Percentiles rank a stretch among this genome's conserved stretches.
Conservation (phyloP, 2,888 invertebrate species). For the Eilema caniola region DNA sequence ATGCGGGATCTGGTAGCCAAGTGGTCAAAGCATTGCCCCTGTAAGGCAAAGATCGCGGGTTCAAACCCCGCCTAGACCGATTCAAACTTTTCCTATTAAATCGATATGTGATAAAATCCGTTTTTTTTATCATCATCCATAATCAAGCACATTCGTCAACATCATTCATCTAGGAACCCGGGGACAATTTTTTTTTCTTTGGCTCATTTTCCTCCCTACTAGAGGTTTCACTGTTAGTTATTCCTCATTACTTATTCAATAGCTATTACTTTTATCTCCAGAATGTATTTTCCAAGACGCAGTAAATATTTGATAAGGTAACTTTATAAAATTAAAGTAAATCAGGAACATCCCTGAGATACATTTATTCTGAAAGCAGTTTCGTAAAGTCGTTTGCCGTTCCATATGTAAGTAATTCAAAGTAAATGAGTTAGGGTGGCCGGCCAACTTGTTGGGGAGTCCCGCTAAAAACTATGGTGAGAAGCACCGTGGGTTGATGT, state of each 20-base stretch:
- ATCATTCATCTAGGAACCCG: no score
- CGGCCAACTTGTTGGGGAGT: conserved; percentile 28
- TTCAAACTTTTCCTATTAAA: no score
- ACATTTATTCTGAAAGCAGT: conserved; percentile 52
- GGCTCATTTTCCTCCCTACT: no score
- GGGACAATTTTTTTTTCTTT: no score
- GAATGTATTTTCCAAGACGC: not conserved
- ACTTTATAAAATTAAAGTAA: conserved; percentile 11
- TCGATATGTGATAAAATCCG: no score
- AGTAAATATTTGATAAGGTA: not conserved
- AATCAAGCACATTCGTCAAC: no score
- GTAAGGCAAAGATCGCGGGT: no score
- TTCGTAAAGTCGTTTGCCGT: conserved; percentile 46
- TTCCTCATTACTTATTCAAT: not conserved
- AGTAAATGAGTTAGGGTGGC: conserved; percentile 44
- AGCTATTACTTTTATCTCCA: not conserved
- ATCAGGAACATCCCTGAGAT: conserved; percentile 35
- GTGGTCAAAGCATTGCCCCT: no score
- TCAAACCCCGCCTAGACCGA: no score
- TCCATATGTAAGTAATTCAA: conserved; percentile 53
- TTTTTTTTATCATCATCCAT: no score
- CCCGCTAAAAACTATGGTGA: conserved; percentile 40
- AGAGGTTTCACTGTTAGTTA: not conserved
- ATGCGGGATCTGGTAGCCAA: no score
- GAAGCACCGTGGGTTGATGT: conserved; percentile 15